Percentiles rank a stretch among this genome's conserved stretches.
Evolutionary conservation across 1,140 invertebrate species (phyloP).

Genomic region (Hyles vespertilio): DNA sequence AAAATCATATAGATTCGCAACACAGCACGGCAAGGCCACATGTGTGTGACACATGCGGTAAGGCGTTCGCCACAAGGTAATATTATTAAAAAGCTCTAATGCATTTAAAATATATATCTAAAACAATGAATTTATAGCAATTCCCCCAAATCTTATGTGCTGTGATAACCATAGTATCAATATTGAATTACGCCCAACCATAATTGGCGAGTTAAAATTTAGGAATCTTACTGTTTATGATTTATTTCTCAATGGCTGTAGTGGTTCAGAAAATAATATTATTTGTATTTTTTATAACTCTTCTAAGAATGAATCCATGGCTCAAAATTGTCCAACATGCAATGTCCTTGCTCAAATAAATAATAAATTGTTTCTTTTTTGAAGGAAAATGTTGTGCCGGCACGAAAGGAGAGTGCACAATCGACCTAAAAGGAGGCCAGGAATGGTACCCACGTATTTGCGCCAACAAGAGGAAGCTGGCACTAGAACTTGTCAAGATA

Average conservation of each 20-base stretch:
- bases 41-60: constrained; percentile 77
- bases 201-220: too few species aligned
- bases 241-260: too few species aligned
- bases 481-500: not conserved
- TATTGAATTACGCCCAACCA: too few species aligned
- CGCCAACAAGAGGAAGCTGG: constrained; percentile 12
- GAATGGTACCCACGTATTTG: constrained; percentile 25
- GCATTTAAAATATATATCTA: too few species aligned
- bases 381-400: constrained; percentile 30
- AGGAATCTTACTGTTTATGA: too few species aligned
- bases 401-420: constrained; percentile 37
- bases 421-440: constrained; percentile 28
- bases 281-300: too few species aligned
- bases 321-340: not conserved
- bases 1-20: constrained; percentile 32
- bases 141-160: too few species aligned
- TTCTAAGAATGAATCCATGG: too few species aligned
- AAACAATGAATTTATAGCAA: too few species aligned
- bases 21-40: constrained; percentile 79
- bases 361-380: not conserved
- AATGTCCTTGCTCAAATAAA: too few species aligned
- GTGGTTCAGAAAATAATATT: too few species aligned
- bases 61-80: constrained; percentile 74
- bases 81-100: not conserved
- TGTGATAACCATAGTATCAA: too few species aligned